phyloP scores from a whole-genome alignment of 2,888 invertebrate genomes.

The Lepidochrysops patricia region DNA sequence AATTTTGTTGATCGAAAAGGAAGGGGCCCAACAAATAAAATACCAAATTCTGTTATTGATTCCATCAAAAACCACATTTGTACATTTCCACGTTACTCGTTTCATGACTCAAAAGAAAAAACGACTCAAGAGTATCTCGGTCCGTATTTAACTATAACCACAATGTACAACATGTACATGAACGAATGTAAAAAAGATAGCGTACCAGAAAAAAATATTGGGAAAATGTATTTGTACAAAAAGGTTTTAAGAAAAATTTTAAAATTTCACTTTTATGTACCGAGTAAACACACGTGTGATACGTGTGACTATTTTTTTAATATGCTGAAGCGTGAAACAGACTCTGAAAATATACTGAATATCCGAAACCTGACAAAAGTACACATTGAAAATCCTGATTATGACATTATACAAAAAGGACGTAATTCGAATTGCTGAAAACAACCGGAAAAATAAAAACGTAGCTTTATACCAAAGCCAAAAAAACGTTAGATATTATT shows the following conservation, averaged over 20 bases:
- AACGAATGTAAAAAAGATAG: neutral
- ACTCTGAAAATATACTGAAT: neutral
- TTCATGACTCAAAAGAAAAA: neutral
- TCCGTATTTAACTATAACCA: neutral
- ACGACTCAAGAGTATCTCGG: neutral
- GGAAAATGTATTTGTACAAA: neutral
- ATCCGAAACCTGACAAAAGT: neutral
- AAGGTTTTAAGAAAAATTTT: neutral
- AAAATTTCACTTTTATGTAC: neutral
- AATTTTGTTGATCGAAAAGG: neutral
- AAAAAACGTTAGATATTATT: too few species aligned
- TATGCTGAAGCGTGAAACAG: neutral
- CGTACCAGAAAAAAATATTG: neutral
- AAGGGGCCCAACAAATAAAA: neutral
- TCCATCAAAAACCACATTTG: neutral
- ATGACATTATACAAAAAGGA: too few species aligned
- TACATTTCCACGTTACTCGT: neutral
- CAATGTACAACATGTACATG: neutral
- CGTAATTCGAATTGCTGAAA: too few species aligned
- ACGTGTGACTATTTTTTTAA: neutral
- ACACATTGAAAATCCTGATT: too few species aligned
- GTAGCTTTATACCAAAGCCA: too few species aligned
- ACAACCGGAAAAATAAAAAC: too few species aligned
- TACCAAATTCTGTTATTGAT: neutral
- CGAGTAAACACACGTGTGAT: neutral